phyloP scores from a whole-genome alignment of 2,113 vertebrate genomes.

The Laterallus jamaicensis region DNA sequence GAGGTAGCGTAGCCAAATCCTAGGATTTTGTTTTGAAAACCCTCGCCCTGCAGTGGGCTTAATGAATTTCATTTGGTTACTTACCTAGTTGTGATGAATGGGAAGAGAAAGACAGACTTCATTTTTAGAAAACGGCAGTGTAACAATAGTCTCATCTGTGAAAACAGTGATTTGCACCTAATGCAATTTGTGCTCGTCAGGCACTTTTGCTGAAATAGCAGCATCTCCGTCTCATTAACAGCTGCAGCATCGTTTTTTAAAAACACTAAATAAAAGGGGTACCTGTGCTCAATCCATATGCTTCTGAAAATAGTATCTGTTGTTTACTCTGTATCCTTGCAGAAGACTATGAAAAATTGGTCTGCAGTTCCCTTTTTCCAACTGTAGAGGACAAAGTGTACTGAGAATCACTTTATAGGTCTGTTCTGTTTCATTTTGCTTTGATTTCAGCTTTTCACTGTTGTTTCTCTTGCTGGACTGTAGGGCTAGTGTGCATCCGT shows the following conservation, averaged over 20 bases:
- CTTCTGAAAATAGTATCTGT: background rate
- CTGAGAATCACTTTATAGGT: background rate
- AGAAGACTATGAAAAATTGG: background rate
- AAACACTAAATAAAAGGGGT: background rate
- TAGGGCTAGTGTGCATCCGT: rapidly evolving
- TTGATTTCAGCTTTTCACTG: background rate
- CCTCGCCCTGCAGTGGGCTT: background rate
- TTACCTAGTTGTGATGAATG: conserved; percentile 35
- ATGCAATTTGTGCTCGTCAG: background rate
- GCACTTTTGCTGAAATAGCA: background rate
- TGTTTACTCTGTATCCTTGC: background rate
- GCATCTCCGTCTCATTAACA: background rate
- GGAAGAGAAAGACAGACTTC: conserved; percentile 37
- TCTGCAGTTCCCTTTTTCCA: background rate
- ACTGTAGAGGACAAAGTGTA: background rate
- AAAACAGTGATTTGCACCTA: conserved; percentile 3
- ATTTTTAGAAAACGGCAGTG: conserved; percentile 32
- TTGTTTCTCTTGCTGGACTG: background rate
- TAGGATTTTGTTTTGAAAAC: conserved; percentile 29
- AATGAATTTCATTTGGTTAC: conserved; percentile 50
- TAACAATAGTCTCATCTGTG: background rate
- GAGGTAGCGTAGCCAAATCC: background rate
- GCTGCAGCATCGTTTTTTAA: background rate
- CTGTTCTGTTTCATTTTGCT: background rate
- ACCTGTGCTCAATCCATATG: background rate